Percentiles rank a stretch among this genome's conserved stretches.
Evolutionary conservation across 1,140 invertebrate species (phyloP).

Genomic region (Hyposmocoma kahamanoa): DNA sequence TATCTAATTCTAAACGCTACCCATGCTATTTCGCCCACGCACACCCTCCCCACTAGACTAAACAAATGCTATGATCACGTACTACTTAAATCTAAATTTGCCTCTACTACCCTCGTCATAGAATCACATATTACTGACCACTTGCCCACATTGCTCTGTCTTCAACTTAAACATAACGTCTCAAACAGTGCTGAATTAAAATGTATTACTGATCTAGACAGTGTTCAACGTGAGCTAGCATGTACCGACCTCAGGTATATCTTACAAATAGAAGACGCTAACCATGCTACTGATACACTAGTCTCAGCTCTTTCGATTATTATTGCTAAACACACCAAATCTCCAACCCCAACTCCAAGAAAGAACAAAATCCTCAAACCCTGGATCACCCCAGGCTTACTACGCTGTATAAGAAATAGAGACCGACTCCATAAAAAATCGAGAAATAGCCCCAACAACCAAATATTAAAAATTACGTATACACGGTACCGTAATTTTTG

Average conservation of each 20-base stretch:
- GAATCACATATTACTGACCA: too few species aligned
- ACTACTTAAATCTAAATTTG: background rate
- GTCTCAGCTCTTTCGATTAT: background rate
- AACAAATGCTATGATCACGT: background rate
- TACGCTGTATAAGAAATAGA: background rate
- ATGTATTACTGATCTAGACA: background rate
- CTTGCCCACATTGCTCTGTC: background rate
- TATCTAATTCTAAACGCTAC: too few species aligned
- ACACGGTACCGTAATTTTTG: too few species aligned
- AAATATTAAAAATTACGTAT: conserved; percentile 1
- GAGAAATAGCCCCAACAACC: background rate
- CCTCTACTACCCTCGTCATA: background rate
- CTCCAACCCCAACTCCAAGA: background rate
- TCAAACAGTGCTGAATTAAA: background rate
- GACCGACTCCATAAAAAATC: background rate
- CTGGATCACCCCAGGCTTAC: conserved; percentile 5
- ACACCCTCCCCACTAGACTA: background rate
- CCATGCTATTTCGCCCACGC: background rate
- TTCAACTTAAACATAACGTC: background rate
- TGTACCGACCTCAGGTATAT: background rate
- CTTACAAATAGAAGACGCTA: background rate
- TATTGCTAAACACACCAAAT: background rate
- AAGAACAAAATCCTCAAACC: conserved; percentile 3
- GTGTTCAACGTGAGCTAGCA: background rate
- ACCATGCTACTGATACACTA: background rate